Evolutionary conservation across 2,797 vertebrate genomes (phyloP), one percentile per base, ranked within the genome.

Genomic region (Passerculus sandwichensis): DNA sequence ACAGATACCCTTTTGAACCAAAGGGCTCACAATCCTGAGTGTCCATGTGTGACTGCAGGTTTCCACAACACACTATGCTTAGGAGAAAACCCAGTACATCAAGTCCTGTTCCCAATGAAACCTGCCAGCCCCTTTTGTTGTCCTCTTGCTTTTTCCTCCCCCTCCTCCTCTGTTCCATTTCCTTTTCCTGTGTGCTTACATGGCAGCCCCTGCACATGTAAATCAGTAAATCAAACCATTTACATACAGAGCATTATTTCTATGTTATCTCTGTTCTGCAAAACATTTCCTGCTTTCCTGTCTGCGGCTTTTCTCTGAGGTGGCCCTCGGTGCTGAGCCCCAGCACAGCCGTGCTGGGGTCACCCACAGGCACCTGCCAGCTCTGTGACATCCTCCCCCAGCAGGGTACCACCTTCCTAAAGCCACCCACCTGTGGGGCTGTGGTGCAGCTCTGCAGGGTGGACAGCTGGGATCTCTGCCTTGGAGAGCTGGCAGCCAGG

Each of bases 261-360:
- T 85, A 5, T 62, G 75, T 94, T 96, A 96, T 96, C 92, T 96
- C 61, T 70, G 53, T 72, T 94, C 30, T 79, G 82, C 96, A 96
- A 71, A 89, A 47, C 3, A 1, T 92, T 97, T 97, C 96, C 96
- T 96, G 91, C 51, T 86, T 96, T 94, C 91, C 90, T 87, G 88
- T 34, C 93, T 78, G 85, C 0, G 1, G 64, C 40, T 36, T 86
- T 95, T 73, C 73, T 93, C 60, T 67, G n/a, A 64, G 91, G 80
- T 75, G 61, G 30, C 36, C 61, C 72, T 91, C 12, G 2, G 72
- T 23, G 22, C 15, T 21, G 40, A 83, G 34, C 36, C 38, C 32
- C 57, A 50, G 29, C 0, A 0, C 53, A 65, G 85, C 40, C 1
- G 0, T 48, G 40, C 22, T 0, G 0, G 16, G 85, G 69, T 76